Evolutionary conservation across 1,140 invertebrate genomes (phyloP), one percentile per base, ranked within the genome.

Genomic region (Bursaphelenchus mucronatus): DNA sequence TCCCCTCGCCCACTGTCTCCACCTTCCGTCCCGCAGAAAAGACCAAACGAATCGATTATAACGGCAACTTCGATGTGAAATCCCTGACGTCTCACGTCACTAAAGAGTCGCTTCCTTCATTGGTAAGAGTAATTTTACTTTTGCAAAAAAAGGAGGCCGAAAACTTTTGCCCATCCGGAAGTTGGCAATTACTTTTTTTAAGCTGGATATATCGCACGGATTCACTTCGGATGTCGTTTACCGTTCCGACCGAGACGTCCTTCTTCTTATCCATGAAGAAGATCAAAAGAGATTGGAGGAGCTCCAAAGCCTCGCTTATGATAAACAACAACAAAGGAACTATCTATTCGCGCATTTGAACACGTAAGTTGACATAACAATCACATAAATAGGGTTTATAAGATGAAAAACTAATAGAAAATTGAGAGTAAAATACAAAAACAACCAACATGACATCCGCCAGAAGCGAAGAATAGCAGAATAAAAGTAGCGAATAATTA

Each of bases 31-130:
- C 49, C 6, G 13, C 39, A 8, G 51, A 69, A 47, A 50, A 56
- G 17, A 67, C 43, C 19, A 53, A 69, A 19, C 30, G 50, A n/a
- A 47, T 39, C 6, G 59, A 68, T 64, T 56, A 46, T 6, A 55
- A 52, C 9, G 54, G 50, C 9, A 46, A 10, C 11, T 71, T 73
- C 39, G 70, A 70, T 46, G n/a, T 50, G 19, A 43, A 46, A 17
- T 63, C 69, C 9, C 53, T 71, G 39, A 39, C 71, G 5, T 44
- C 52, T 8, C 69, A 71, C 21, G 58, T 71, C 30, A 71, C 69
- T 8, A 57, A 63, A 5, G 52, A 45, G 17, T 69, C 66, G 10
- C 41, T 73, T 70, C 69, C 69, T 21, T 53, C 46, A 15, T 39
- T 71, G 41, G 64, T 68, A 53, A 30, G 52, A 49, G 51, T 21